These are phyloP conservation scores for Platycheirus albimanus DNA, from an alignment of 2,888 invertebrate species.

Conservation along the genomic window DNA sequence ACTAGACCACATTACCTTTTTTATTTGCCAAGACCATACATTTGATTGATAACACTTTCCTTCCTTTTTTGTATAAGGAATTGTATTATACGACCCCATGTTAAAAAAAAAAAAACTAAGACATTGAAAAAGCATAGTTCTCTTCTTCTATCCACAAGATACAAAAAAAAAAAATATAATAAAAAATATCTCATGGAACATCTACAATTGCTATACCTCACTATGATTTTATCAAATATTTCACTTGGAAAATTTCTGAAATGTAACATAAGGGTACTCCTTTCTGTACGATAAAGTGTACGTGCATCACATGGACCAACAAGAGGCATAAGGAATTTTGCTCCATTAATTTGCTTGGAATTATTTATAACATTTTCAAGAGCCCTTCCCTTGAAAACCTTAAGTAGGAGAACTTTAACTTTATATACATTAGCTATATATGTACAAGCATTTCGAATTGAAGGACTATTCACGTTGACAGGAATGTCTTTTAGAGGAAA, in stretches of 20 bases:
- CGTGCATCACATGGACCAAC: constrained; percentile 13
- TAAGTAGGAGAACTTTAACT: neutral
- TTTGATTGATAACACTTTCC: too few relatives aligned
- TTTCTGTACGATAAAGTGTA: neutral
- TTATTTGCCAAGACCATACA: too few relatives aligned
- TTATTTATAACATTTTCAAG: constrained; percentile 27
- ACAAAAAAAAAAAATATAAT: neutral
- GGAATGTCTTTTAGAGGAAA: constrained; percentile 6
- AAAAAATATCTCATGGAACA: neutral
- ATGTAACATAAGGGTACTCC: constrained; percentile 1
- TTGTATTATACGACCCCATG: too few relatives aligned
- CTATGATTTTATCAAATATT: constrained; percentile 16
- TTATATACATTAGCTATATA: constrained; percentile 3
- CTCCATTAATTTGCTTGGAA: constrained; percentile 16
- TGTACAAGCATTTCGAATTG: neutral
- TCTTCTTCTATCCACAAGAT: neutral
- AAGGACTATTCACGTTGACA: constrained; percentile 2
- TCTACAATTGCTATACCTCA: constrained; percentile 2
- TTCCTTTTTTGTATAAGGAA: too few relatives aligned
- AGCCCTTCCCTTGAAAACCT: neutral
- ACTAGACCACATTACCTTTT: too few relatives aligned
- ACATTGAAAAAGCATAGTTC: too few relatives aligned
- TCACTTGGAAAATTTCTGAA: constrained; percentile 1
- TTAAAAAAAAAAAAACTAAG: neutral
- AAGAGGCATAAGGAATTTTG: constrained; percentile 3